Percentiles rank a stretch among this genome's conserved stretches.
Evolutionary conservation across 2,888 invertebrate species (phyloP).

Genomic region (Anoplius nigerrimus): DNA sequence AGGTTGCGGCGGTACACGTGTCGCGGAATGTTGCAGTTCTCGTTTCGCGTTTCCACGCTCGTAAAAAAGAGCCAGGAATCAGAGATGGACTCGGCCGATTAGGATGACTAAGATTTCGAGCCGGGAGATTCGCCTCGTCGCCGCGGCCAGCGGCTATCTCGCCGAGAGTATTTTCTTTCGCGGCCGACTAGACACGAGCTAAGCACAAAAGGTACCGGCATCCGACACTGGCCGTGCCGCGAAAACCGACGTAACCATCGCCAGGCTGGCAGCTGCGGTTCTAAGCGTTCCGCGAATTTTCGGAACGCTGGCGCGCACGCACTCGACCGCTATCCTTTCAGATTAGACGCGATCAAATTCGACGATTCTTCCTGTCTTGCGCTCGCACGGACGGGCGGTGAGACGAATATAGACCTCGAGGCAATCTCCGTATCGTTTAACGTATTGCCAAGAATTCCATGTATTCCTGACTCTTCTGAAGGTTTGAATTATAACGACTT

Average conservation of each 20-base stretch:
- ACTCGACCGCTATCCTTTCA: neutral
- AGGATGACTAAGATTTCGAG: too few species aligned
- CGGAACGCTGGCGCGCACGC: slow-evolving; percentile 23
- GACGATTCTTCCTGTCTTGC: too few species aligned
- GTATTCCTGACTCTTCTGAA: too few species aligned
- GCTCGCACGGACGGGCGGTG: too few species aligned
- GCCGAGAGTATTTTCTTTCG: slow-evolving; percentile 49
- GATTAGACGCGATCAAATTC: neutral
- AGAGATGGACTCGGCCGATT: slow-evolving; percentile 13
- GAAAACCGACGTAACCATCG: slow-evolving; percentile 20
- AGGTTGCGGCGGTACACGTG: too few species aligned
- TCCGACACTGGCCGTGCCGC: slow-evolving; percentile 36
- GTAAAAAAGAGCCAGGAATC: neutral
- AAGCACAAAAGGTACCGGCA: slow-evolving; percentile 56
- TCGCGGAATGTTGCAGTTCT: too few species aligned
- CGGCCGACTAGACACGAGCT: slow-evolving; percentile 55
- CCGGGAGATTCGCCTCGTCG: neutral
- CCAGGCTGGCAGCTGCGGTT: slow-evolving; percentile 30
- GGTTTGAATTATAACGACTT: too few species aligned
- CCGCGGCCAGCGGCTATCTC: slow-evolving; percentile 33
- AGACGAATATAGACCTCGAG: too few species aligned
- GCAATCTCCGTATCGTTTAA: too few species aligned
- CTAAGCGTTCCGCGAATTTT: slow-evolving; percentile 58
- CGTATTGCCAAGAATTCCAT: too few species aligned
- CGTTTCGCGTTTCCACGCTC: too few species aligned